A percentile compares a stretch with the other conserved stretches of the same genome.
Evolutionary conservation across 2,797 vertebrate species (phyloP).

Genomic region (Myotis myotis): DNA sequence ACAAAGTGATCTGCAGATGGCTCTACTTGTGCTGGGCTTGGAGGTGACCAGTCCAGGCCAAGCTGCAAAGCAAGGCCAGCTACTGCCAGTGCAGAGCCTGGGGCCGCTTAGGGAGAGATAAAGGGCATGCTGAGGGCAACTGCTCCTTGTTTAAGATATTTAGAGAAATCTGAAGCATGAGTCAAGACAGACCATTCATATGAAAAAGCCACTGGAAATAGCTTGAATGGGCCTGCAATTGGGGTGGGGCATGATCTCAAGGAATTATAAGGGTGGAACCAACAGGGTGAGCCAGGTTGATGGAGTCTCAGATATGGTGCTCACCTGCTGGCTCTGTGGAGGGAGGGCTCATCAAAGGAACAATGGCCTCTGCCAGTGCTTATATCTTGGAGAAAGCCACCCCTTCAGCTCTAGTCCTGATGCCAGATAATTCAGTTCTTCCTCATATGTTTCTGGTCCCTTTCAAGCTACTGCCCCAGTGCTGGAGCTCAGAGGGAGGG

Average conservation of each 20-base stretch:
- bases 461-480: not conserved
- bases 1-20: not conserved
- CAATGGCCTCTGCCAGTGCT: not conserved
- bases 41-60: not conserved
- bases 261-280: not conserved
- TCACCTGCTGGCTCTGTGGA: not conserved
- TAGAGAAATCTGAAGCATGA: not conserved
- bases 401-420: not conserved
- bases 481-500: not conserved
- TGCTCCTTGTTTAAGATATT: not conserved
- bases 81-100: not conserved
- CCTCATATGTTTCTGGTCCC: not conserved
- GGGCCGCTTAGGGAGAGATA: not conserved
- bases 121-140: not conserved
- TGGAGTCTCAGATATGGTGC: not conserved
- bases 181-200: not conserved
- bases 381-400: not conserved
- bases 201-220: not conserved
- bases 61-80: not conserved
- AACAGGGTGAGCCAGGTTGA: not conserved
- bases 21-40: not conserved
- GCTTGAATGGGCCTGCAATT: not conserved
- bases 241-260: not conserved
- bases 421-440: not conserved
- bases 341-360: not conserved